Conservation (phyloP, 2,113 vertebrate species). For the Anarhynchus alexandrinus region DNA sequence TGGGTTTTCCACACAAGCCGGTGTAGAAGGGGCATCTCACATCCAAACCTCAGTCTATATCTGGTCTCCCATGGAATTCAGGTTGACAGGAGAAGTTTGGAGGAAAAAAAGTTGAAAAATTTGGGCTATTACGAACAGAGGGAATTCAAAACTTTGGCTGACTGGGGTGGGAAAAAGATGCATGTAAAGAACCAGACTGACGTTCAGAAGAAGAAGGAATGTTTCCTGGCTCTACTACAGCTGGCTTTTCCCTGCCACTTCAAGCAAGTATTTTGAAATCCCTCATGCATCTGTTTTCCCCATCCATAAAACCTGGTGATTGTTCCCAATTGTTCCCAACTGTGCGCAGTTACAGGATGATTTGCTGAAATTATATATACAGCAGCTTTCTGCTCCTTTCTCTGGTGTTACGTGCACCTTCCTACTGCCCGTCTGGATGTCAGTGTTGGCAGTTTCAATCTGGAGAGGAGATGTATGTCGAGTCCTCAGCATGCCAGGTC, state of each 20-base stretch:
- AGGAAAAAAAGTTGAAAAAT: neutral
- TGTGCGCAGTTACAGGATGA: neutral
- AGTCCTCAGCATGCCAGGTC: neutral
- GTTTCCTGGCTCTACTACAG: neutral
- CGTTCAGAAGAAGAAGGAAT: neutral
- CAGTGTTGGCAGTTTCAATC: neutral
- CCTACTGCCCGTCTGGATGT: neutral
- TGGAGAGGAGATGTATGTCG: neutral
- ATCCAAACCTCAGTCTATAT: neutral
- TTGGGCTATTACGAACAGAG: neutral
- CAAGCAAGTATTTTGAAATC: neutral
- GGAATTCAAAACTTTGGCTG: neutral
- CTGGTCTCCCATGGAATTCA: neutral
- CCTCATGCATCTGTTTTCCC: neutral
- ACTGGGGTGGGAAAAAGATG: neutral
- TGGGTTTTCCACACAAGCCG: neutral
- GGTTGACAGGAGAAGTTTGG: neutral
- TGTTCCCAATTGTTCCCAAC: neutral
- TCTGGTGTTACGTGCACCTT: neutral
- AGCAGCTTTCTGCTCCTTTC: neutral
- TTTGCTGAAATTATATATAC: neutral
- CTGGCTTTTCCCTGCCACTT: neutral
- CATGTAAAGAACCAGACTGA: neutral
- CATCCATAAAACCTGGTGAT: neutral
- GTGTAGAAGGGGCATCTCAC: neutral